These are phyloP conservation scores for Pelmatolapia mariae DNA, from an alignment of 2,113 vertebrate genomes.

Conservation along the genomic window DNA sequence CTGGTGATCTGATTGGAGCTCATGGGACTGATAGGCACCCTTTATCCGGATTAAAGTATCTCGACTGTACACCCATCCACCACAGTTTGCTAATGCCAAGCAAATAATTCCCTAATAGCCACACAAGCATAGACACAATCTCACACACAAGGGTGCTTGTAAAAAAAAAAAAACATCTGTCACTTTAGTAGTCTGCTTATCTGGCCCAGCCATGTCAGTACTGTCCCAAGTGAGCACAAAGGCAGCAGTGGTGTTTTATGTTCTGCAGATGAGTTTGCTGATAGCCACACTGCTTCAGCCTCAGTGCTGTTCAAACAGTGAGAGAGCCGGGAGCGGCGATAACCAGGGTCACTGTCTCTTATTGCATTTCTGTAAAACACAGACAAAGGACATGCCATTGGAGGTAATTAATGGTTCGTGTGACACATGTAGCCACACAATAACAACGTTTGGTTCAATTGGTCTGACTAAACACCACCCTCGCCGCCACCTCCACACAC, in stretches of 20 bases:
- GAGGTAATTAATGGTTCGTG: too few relatives aligned
- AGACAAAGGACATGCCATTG: too few relatives aligned
- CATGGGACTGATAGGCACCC: constrained; percentile 18
- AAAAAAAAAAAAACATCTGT: constrained; percentile 31
- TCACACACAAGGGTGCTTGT: neutral
- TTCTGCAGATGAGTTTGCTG: constrained; percentile 31
- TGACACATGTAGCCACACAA: neutral
- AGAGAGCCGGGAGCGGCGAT: constrained; percentile 52
- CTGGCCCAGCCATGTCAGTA: constrained; percentile 46
- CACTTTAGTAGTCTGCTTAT: constrained; percentile 56
- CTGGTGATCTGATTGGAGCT: constrained; percentile 2
- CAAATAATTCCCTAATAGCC: constrained; percentile 8
- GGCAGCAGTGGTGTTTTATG: constrained; percentile 26
- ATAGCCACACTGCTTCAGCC: constrained; percentile 10
- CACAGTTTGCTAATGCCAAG: neutral
- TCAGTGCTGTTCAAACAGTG: constrained; percentile 64
- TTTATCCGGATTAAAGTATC: constrained; percentile 54
- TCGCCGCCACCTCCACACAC: neutral
- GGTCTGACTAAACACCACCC: neutral
- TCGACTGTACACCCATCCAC: constrained; percentile 16
- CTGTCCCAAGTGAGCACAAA: constrained; percentile 33
- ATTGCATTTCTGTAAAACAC: constrained; percentile 24
- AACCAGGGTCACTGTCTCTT: constrained; percentile 54
- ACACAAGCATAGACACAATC: neutral
- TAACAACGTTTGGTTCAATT: neutral